These are phyloP conservation scores for Zonitis immaculata DNA, from an alignment of 2,888 invertebrate species.

Conservation along the genomic window DNA sequence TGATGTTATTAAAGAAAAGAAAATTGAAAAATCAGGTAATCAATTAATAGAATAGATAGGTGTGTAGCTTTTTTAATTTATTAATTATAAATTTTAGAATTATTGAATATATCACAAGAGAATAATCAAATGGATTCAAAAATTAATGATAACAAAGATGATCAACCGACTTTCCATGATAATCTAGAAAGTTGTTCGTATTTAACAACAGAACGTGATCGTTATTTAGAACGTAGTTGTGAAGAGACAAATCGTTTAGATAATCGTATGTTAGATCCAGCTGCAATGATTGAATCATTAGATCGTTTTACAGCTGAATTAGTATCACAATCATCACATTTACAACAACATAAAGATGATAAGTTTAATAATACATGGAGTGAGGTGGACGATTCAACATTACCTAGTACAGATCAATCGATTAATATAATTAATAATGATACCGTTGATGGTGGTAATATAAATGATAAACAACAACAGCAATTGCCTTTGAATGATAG, in stretches of 20 bases:
- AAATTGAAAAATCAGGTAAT: not conserved
- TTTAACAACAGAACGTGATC: conserved; percentile 28
- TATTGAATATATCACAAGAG: conserved; percentile 3
- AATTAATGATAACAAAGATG: not conserved
- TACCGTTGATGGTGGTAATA: conserved; percentile 25
- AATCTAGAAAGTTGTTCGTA: conserved; percentile 2
- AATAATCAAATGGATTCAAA: conserved; percentile 5
- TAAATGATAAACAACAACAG: conserved; percentile 26
- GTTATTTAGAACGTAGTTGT: conserved; percentile 37
- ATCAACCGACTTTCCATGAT: not conserved
- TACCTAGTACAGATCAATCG: conserved; percentile 57
- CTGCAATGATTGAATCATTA: conserved; percentile 63
- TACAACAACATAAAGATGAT: conserved; percentile 49
- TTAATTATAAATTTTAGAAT: not conserved
- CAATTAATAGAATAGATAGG: not conserved
- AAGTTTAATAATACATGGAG: conserved; percentile 66
- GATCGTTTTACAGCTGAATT: conserved; percentile 62
- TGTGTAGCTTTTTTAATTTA: not conserved
- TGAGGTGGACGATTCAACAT: conserved; percentile 74
- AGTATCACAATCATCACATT: conserved; percentile 60
- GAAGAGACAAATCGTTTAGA: conserved; percentile 35
- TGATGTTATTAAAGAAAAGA: too few species aligned
- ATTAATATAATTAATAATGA: conserved; percentile 17
- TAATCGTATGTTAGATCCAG: conserved; percentile 55
- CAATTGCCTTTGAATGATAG: conserved; percentile 50